Evolutionary conservation across 2,797 vertebrate species (phyloP).

Genomic region (Gymnothorax reevesii): DNA sequence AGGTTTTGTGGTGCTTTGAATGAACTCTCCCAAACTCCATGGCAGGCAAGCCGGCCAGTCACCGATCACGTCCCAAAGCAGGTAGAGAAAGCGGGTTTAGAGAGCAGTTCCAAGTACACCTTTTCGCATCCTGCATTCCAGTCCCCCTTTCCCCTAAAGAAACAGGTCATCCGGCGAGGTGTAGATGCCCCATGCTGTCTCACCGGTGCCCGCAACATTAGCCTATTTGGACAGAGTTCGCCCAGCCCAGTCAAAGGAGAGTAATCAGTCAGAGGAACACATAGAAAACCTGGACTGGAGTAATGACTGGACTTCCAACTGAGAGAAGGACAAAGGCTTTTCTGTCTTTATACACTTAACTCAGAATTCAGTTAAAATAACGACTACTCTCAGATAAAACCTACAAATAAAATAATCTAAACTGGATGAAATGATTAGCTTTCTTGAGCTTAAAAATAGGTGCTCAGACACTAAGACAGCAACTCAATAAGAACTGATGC

Average conservation of each 20-base stretch:
- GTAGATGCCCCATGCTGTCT: constrained; percentile 41
- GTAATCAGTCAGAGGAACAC: constrained; percentile 57
- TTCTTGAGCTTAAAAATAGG: no score
- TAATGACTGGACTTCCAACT: neutral
- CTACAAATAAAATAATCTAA: no score
- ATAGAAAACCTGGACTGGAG: constrained; percentile 65
- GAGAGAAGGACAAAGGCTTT: neutral
- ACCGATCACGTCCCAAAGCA: constrained; percentile 22
- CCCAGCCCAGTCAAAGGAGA: constrained; percentile 47
- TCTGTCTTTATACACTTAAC: neutral
- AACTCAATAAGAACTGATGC: no score
- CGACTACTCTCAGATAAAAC: no score
- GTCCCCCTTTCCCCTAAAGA: constrained; percentile 16
- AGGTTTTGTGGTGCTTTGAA: constrained; percentile 60
- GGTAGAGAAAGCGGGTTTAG: neutral
- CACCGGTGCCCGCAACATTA: constrained; percentile 47
- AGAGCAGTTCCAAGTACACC: constrained; percentile 31
- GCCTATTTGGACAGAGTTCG: constrained; percentile 45
- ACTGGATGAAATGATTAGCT: no score
- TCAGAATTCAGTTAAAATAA: no score
- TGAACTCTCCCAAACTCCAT: constrained; percentile 66
- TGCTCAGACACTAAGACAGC: no score
- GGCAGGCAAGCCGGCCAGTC: constrained; percentile 22
- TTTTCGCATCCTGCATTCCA: neutral
- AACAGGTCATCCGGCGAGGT: constrained; percentile 37